Conservation (phyloP, 2,113 vertebrate species). For the Entelurus aequoreus region DNA sequence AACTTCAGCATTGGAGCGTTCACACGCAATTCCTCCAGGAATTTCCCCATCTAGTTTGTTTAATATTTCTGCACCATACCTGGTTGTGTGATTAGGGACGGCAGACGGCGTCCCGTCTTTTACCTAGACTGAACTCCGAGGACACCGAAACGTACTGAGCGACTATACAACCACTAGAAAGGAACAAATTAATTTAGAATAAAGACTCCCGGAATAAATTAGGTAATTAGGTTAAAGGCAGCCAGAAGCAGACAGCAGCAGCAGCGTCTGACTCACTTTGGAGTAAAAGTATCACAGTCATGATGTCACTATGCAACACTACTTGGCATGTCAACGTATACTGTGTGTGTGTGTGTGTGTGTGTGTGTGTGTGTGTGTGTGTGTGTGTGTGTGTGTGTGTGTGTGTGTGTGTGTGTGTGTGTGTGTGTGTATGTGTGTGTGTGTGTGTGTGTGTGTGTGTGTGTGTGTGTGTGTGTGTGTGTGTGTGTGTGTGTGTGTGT, state of each 20-base stretch:
- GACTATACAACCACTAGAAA: slow-evolving; percentile 15
- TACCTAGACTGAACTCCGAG: slow-evolving; percentile 9
- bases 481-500: no score
- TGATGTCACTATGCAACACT: slow-evolving; percentile 1
- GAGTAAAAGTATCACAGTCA: not conserved
- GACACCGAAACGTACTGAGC: slow-evolving; percentile 1
- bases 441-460: no score
- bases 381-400: no score
- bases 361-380: no score
- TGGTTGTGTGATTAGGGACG: not conserved
- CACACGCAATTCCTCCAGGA: no score
- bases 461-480: no score
- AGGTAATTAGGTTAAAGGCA: slow-evolving; percentile 55
- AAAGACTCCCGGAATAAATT: slow-evolving; percentile 51
- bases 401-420: no score
- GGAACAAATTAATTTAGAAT: slow-evolving; percentile 50
- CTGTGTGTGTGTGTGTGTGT: no score
- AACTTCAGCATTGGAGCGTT: no score
- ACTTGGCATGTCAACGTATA: not conserved
- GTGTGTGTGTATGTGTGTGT: no score
- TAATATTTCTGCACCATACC: no score
- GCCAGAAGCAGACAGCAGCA: slow-evolving; percentile 1
- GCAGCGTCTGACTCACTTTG: slow-evolving; percentile 7
- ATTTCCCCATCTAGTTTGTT: no score
- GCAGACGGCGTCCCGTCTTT: not conserved